Conservation (phyloP, 2,797 vertebrate species). For the Lutjanus argentimaculatus region DNA sequence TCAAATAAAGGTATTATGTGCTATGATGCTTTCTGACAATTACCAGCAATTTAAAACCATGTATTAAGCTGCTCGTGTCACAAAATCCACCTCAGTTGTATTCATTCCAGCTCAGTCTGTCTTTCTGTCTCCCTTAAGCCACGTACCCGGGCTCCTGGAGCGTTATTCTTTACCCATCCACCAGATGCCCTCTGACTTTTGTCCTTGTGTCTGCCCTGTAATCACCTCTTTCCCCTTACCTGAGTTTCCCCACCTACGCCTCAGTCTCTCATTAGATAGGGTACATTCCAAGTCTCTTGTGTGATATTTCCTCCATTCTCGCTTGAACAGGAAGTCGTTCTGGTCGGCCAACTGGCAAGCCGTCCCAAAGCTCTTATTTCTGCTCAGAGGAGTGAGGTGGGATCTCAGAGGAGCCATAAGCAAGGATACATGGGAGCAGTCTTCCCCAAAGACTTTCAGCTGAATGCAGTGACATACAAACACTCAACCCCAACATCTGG, state of each 20-base stretch:
- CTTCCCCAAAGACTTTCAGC: too few relatives aligned
- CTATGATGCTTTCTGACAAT: neutral
- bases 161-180: neutral
- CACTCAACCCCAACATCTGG: too few relatives aligned
- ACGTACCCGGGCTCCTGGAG: neutral
- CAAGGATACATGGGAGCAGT: too few relatives aligned
- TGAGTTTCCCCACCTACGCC: neutral
- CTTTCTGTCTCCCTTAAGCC: neutral
- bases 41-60: neutral
- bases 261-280: neutral
- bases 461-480: too few relatives aligned
- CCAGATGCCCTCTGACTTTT: neutral
- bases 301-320: too few relatives aligned
- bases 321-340: too few relatives aligned
- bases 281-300: too few relatives aligned
- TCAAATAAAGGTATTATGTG: neutral
- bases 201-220: neutral
- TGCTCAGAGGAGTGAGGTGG: too few relatives aligned
- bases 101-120: neutral
- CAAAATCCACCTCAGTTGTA: neutral
- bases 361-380: too few relatives aligned
- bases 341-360: too few relatives aligned
- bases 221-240: neutral
- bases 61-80: neutral
- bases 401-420: too few relatives aligned